Evolutionary conservation across 2,797 vertebrate species (phyloP), one percentile per base, ranked within the genome.

Genomic region (Syngnathus acus): DNA sequence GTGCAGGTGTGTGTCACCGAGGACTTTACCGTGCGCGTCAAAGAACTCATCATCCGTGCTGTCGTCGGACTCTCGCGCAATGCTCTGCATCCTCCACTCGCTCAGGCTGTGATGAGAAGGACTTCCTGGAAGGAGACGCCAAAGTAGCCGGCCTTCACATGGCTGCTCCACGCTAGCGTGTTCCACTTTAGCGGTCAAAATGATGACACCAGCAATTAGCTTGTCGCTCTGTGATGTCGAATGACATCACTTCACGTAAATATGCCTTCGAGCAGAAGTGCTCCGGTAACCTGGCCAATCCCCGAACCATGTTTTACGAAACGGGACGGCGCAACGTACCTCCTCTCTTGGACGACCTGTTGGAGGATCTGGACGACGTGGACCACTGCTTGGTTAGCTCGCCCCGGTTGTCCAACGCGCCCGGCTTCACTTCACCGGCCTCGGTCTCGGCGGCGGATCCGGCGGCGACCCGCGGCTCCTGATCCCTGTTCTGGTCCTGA

Each of bases 31-130:
- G 0, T 96, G 93, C 32, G 97, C 96, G 55, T 99, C 97, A 2
- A 99, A 99, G 91, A 97, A 99, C 89, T 99, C 96, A 0, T 99
- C 97, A 2, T 98, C 97, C 0, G 95, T 96, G 85, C 96, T 96
- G 87, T 98, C 95, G 17, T 99, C 97, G 0, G 97, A 99, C 85
- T 99, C 95, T 17, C 95, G 90, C 64, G 96, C 97, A 6, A 99
- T 99, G 77, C 96, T 99, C 91, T 99, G 95, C 96, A 99, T 99
- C 80, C 97, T 94, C 97, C 97, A 99, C 86, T 99, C 96, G 0
- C 95, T 96, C 67, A 99, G 90, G 82, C 92, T 97, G 88, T 98
- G 97, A 70, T 94, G 93, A 8, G 95, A 97, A 2, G 97, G 97
- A 66, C 97, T 99, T 4, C 92, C 97, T 98, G 91, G 6, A 10